Evolutionary conservation across 2,888 invertebrate species (phyloP), one percentile per base, ranked within the genome.

Genomic region (Agrotis ipsilon): DNA sequence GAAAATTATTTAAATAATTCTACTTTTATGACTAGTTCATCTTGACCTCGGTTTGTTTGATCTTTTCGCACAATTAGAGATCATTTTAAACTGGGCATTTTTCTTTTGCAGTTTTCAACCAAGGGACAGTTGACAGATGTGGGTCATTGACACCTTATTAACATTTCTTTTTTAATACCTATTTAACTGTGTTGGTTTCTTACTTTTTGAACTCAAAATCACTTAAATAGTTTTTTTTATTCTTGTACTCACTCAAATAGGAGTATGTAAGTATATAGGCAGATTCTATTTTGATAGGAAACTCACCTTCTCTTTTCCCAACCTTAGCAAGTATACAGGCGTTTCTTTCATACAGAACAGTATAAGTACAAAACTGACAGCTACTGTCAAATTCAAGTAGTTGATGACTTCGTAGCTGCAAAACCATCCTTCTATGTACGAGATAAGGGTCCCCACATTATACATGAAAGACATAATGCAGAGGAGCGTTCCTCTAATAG

Each of bases 391-490:
- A 60, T 74, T 82, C 1, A 84, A n/a, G 62, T 91, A 91, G 71
- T 86, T 87, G 9, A 89, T 79, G 4, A 86, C 74, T 4, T 88
- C 68, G 52, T 89, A 91, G 32, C 87, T 88, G 62, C 82, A 88
- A 52, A 88, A 78, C 90, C 90, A 91, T 2, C 91, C 91, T 24
- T 64, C 70, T 0, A 83, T 4, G 24, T 90, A 91, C 0, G 91
- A 89, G 0, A 72, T 9, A 3, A 91, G 76, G 0, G 81, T 59
- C 1, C 91, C 91, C 0, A 84, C 6, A 62, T 84, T 87, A 59
- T 78, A 90, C 5, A 83, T 48, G 43, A 87, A 76, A 1, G 63
- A 16, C 3, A 75, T 4, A 0, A 83, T 24, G 3, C 84, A 63
- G 0, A 83, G 57, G 1, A 87, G 63, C n/a, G 85, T 71, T 0